Evolutionary conservation across 2,888 invertebrate genomes (phyloP).

Genomic region (Cepaea hortensis): DNA sequence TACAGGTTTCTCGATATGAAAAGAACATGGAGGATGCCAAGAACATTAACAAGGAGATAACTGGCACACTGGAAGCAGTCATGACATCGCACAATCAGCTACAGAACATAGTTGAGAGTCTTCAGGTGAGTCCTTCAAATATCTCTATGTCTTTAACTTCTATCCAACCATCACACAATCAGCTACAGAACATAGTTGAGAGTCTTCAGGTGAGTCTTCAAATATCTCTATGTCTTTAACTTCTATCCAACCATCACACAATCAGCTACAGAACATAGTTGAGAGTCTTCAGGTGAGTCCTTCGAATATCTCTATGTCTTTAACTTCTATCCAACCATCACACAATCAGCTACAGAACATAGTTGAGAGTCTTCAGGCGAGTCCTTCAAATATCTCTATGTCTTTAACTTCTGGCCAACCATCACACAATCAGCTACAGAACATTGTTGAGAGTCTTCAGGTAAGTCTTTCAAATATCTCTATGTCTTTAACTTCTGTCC

Average conservation of each 20-base stretch:
- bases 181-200: conserved; percentile 71
- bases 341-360: conserved; percentile 71
- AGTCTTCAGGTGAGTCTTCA: conserved; percentile 60
- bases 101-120: conserved; percentile 68
- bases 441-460: conserved; percentile 70
- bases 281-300: conserved; percentile 66
- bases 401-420: neutral
- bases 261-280: conserved; percentile 69
- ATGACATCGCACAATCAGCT: conserved; percentile 72
- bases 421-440: conserved; percentile 71
- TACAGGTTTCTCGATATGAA: conserved; percentile 52
- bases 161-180: conserved; percentile 63
- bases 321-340: conserved; percentile 52
- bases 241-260: conserved; percentile 60
- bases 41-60: conserved; percentile 71
- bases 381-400: neutral
- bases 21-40: conserved; percentile 70
- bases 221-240: too few species aligned
- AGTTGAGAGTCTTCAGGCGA: conserved; percentile 69
- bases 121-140: conserved; percentile 57
- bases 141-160: too few species aligned
- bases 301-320: too few species aligned
- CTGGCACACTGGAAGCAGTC: conserved; percentile 70
- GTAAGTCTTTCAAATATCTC: neutral
- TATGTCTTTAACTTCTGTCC: too few species aligned